A percentile compares a stretch with the other conserved stretches of the same genome.
Evolutionary conservation across 2,888 invertebrate genomes (phyloP).

Genomic region (Halocaridina rubra): DNA sequence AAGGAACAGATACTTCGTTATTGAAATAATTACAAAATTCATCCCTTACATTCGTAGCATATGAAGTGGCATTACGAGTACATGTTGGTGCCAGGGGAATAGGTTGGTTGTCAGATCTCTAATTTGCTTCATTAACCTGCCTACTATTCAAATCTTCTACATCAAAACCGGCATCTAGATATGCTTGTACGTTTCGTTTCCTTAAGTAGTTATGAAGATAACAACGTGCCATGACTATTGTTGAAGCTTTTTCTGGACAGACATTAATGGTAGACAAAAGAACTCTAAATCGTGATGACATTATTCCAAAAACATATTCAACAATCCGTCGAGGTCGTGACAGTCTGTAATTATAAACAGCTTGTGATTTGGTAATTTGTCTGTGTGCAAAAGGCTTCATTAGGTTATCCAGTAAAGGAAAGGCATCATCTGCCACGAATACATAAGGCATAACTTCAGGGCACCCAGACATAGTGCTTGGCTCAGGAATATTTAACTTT

Average conservation of each 20-base stretch:
- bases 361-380: not conserved
- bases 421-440: not conserved
- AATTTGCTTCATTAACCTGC: not conserved
- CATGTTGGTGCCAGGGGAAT: not conserved
- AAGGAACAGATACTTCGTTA: not conserved
- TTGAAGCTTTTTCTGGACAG: conserved; percentile 2
- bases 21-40: not conserved
- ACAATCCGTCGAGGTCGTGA: not conserved
- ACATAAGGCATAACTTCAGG: not conserved
- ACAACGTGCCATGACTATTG: not conserved
- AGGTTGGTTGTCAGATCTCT: conserved; percentile 4
- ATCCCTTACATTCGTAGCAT: not conserved
- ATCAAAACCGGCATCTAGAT: not conserved
- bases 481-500: not conserved
- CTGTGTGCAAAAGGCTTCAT: not conserved
- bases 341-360: not conserved
- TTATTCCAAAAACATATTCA: conserved; percentile 2
- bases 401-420: not conserved
- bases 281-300: conserved; percentile 12
- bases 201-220: conserved; percentile 16
- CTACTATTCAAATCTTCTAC: not conserved
- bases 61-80: not conserved
- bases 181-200: not conserved
- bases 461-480: not conserved
- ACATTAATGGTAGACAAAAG: not conserved